Evolutionary conservation across 2,113 vertebrate species (phyloP).

Genomic region (Numenius arquata): DNA sequence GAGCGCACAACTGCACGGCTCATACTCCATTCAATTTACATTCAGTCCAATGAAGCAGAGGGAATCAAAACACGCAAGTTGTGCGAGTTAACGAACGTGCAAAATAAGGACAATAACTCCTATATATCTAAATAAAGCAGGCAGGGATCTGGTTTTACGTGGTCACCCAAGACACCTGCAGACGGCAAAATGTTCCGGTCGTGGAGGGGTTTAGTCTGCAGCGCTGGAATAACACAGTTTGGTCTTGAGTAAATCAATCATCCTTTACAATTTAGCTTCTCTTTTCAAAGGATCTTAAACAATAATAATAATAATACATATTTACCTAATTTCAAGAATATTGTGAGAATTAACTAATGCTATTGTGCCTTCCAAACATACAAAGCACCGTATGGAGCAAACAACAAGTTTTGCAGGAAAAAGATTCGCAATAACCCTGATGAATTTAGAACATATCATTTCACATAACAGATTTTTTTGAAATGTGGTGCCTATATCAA

Average conservation of each 20-base stretch:
- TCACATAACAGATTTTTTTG: not conserved
- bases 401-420: not conserved
- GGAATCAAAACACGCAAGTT: not conserved
- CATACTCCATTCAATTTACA: not conserved
- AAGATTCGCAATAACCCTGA: not conserved
- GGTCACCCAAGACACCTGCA: not conserved
- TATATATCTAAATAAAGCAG: not conserved
- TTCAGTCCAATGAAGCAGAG: not conserved
- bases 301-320: not conserved
- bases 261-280: not conserved
- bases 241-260: not conserved
- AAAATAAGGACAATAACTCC: not conserved
- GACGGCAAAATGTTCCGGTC: not conserved
- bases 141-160: not conserved
- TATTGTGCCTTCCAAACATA: not conserved
- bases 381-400: not conserved
- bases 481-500: not conserved
- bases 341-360: not conserved
- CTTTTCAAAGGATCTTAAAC: not conserved
- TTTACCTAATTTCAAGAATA: not conserved
- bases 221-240: not conserved
- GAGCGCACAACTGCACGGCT: not conserved
- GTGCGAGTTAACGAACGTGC: not conserved
- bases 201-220: not conserved
- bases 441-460: not conserved